phyloP scores from a whole-genome alignment of 2,113 vertebrate species.

The Stigmatopora nigra region DNA sequence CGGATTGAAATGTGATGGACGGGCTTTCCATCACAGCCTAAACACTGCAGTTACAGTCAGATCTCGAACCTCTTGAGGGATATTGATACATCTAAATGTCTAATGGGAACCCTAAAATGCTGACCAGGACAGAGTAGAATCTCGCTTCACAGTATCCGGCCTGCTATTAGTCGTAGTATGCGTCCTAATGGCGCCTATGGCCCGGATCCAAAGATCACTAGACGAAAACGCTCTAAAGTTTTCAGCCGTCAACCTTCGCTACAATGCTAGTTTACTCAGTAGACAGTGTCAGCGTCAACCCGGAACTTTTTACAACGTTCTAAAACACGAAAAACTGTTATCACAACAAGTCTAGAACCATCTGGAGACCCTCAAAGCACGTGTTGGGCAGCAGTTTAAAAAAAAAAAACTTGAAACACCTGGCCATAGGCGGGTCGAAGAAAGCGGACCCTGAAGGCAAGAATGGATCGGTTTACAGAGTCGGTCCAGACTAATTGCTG shows the following conservation, averaged over 20 bases:
- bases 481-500: conserved; percentile 43
- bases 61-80: conserved; percentile 23
- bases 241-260: conserved; percentile 5
- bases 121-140: conserved; percentile 18
- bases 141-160: conserved; percentile 31
- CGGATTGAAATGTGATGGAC: conserved; percentile 38
- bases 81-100: conserved; percentile 35
- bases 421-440: conserved; percentile 45
- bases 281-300: conserved; percentile 15
- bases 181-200: conserved; percentile 14
- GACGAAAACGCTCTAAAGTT: conserved; percentile 6
- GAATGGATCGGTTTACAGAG: conserved; percentile 40
- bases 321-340: conserved; percentile 28
- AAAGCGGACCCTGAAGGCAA: conserved; percentile 37
- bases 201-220: conserved; percentile 17
- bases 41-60: conserved; percentile 17
- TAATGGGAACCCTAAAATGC: conserved; percentile 51
- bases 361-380: conserved; percentile 49
- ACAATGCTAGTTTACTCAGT: not conserved
- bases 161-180: conserved; percentile 28
- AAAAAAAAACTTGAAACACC: conserved; percentile 63
- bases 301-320: conserved; percentile 27
- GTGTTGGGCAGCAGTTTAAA: conserved; percentile 66
- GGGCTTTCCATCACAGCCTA: conserved; percentile 34
- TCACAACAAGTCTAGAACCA: conserved; percentile 66